A percentile compares a stretch with the other conserved stretches of the same genome.
phyloP scores from a whole-genome alignment of 2,888 invertebrate species.

The Nyleta sp. region DNA sequence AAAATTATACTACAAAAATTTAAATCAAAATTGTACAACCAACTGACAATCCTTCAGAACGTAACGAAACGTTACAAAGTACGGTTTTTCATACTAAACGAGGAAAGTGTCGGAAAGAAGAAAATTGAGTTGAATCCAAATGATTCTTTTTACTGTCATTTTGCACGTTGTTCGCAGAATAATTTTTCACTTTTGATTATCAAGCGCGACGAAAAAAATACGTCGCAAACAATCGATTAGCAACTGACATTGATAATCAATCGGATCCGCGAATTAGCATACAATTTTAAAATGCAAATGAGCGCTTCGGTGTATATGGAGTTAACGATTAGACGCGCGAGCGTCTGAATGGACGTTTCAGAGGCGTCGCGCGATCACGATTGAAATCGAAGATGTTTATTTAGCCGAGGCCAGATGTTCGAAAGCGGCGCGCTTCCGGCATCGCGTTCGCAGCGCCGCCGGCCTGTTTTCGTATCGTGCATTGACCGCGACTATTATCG shows the following conservation, averaged over 20 bases:
- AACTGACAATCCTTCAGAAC: no score
- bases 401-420: constrained; percentile 52
- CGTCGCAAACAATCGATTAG: neutral
- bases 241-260: constrained; percentile 30
- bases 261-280: constrained; percentile 19
- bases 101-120: no score
- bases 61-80: no score
- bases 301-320: constrained; percentile 10
- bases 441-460: constrained; percentile 35
- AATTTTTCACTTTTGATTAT: no score
- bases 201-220: neutral
- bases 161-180: no score
- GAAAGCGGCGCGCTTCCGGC: constrained; percentile 55
- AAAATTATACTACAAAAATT: no score
- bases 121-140: no score
- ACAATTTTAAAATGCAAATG: constrained; percentile 24
- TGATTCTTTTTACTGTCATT: no score
- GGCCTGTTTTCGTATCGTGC: constrained; percentile 51
- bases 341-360: constrained; percentile 9
- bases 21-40: no score
- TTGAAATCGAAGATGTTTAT: constrained; percentile 39
- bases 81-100: no score
- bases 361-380: constrained; percentile 23
- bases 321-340: neutral
- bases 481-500: constrained; percentile 60